Base-by-base conservation (phyloP, 2,888 invertebrate species). In the Nemotelus pantherinus region DNA sequence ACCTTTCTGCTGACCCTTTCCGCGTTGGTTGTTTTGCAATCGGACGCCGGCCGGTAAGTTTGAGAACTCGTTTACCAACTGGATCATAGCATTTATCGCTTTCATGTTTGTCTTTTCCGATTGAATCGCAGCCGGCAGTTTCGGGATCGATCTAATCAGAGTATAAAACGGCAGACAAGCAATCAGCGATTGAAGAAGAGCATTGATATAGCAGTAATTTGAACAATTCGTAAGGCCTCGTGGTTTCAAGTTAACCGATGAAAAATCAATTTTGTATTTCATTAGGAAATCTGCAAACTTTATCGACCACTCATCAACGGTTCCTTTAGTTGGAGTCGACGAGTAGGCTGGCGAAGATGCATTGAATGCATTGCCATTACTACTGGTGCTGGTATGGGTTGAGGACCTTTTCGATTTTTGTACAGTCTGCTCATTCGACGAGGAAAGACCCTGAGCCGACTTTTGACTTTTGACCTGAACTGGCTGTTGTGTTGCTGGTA, bases 121-220 rank as follows among this genome's bases (percentile, higher is more conserved):
- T 41, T 88, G 87, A 41, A 90, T 89, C 57, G 83, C 82, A 25
- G 84, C 84, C 9, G 92, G 90, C 83, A 91, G 91, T 81, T 91
- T 90, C 0, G 95, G 93, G 83, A 97, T 88, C 55, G 93, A 91
- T 82, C 92, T 92, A 82, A 98, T 89, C 84, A 98, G 89, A 88
- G 98, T 97, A 87, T 96, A 97, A 88, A 98, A 95, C 0, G 98
- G 97, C 39, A 98, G 96, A 85, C 98, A 98, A 10, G 96, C 97
- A 48, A 98, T 90, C 81, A 98, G 88, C 0, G 98, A 97, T 88
- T 98, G 97, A 55, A 98, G 88, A 80, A 96, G 97, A 41, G 98
- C 95, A 88, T 98, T 98, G 80, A 98, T 95, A 85, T 98, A 98
- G 88, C 98, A 98, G 88, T 96, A 98, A 88, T 98, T 98, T 80